Conservation (phyloP, 2,113 vertebrate species). For the Jaculus jaculus region DNA sequence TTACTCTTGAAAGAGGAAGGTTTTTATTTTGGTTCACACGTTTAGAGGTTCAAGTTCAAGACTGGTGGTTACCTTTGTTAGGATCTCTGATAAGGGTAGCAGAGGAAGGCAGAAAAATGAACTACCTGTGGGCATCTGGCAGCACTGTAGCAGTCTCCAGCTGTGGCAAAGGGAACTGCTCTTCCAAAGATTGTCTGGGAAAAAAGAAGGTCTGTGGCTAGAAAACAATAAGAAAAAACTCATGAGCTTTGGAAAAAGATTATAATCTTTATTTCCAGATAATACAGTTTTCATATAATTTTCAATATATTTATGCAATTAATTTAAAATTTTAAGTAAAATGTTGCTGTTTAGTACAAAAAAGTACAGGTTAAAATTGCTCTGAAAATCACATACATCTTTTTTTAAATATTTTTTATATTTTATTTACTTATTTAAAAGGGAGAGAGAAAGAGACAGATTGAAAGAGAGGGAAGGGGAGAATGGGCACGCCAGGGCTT, state of each 20-base stretch:
- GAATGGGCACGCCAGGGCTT: too few relatives aligned
- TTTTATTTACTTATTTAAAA: too few relatives aligned
- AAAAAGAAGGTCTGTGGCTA: slow-evolving; percentile 95
- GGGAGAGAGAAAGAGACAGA: too few relatives aligned
- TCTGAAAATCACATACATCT: not conserved
- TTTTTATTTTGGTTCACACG: too few relatives aligned
- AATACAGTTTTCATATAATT: not conserved
- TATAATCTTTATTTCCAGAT: not conserved
- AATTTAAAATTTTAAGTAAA: not conserved
- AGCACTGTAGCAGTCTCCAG: slow-evolving; percentile 97
- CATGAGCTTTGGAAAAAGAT: not conserved
- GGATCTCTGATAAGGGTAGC: not conserved
- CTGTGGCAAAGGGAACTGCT: slow-evolving; percentile 94
- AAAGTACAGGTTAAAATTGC: not conserved
- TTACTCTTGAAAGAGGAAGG: not conserved
- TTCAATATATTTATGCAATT: not conserved
- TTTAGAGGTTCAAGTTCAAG: not conserved
- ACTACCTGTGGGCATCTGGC: slow-evolving; percentile 96
- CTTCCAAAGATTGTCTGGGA: slow-evolving; percentile 90
- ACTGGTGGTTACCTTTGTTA: too few relatives aligned
- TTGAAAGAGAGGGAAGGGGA: too few relatives aligned
- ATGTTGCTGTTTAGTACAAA: not conserved
- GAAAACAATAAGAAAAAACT: slow-evolving; percentile 34
- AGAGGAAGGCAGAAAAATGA: not conserved
- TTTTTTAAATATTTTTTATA: too few relatives aligned